A percentile compares a stretch with the other conserved stretches of the same genome.
Evolutionary conservation across 2,797 vertebrate genomes (phyloP).

Genomic region (Mionectes olivaceus): DNA sequence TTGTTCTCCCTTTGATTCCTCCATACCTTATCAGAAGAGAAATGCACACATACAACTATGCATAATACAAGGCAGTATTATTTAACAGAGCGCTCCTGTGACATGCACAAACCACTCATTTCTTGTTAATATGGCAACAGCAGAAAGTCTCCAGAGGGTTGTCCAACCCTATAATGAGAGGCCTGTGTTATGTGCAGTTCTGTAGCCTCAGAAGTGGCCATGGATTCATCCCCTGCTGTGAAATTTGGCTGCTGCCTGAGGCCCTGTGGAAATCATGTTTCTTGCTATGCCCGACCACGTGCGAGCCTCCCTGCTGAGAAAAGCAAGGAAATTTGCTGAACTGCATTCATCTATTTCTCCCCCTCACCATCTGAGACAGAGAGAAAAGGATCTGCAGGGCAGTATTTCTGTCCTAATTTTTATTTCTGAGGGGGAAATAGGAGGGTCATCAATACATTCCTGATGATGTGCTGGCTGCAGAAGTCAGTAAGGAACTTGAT

Average conservation of each 20-base stretch:
- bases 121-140: conserved; percentile 58
- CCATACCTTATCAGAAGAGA: not conserved
- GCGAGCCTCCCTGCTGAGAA: conserved; percentile 35
- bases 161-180: conserved; percentile 61
- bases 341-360: conserved; percentile 10
- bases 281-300: conserved; percentile 6
- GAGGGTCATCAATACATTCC: not conserved
- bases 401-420: not conserved
- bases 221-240: conserved; percentile 57
- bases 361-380: not conserved
- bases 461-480: not conserved
- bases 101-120: conserved; percentile 28
- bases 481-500: not conserved
- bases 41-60: not conserved
- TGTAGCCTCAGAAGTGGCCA: conserved; percentile 47
- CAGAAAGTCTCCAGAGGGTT: conserved; percentile 53
- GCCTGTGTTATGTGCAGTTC: not conserved
- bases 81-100: conserved; percentile 6
- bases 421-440: not conserved
- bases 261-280: conserved; percentile 64
- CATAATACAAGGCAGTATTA: conserved; percentile 16
- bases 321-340: conserved; percentile 54
- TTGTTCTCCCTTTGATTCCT: conserved; percentile 16
- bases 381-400: not conserved
- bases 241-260: conserved; percentile 61